Evolutionary conservation across 2,888 invertebrate genomes (phyloP).

Genomic region (Glaucopsyche alexis): DNA sequence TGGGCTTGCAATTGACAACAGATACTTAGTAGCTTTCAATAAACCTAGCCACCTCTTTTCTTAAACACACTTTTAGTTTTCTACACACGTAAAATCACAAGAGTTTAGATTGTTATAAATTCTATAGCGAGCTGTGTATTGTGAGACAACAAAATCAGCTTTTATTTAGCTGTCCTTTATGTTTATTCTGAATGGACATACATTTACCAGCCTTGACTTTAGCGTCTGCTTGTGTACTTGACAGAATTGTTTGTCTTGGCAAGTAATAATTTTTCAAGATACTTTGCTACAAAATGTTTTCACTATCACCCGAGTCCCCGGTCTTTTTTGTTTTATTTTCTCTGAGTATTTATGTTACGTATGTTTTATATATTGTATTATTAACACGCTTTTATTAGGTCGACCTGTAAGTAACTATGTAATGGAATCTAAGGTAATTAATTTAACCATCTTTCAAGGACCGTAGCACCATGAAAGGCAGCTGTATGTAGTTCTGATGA

Average conservation of each 20-base stretch:
- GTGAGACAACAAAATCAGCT: neutral
- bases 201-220: slow-evolving; percentile 8
- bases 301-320: neutral
- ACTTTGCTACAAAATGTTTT: slow-evolving; percentile 12
- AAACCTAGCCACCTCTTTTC: too few relatives aligned
- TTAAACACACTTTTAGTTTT: neutral
- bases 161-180: slow-evolving; percentile 6
- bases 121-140: neutral
- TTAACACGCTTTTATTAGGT: too few relatives aligned
- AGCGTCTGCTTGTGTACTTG: slow-evolving; percentile 19
- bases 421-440: too few relatives aligned
- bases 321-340: neutral
- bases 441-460: too few relatives aligned
- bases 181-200: slow-evolving; percentile 9
- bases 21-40: too few relatives aligned
- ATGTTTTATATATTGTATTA: too few relatives aligned
- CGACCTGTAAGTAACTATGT: too few relatives aligned
- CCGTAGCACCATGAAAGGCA: too few relatives aligned
- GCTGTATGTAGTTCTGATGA: too few relatives aligned
- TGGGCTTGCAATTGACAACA: too few relatives aligned
- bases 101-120: too few relatives aligned
- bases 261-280: slow-evolving; percentile 20
- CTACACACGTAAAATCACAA: neutral
- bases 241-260: slow-evolving; percentile 9
- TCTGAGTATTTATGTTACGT: neutral